phyloP scores from a whole-genome alignment of 2,888 invertebrate species.

The Lysandra bellargus region DNA sequence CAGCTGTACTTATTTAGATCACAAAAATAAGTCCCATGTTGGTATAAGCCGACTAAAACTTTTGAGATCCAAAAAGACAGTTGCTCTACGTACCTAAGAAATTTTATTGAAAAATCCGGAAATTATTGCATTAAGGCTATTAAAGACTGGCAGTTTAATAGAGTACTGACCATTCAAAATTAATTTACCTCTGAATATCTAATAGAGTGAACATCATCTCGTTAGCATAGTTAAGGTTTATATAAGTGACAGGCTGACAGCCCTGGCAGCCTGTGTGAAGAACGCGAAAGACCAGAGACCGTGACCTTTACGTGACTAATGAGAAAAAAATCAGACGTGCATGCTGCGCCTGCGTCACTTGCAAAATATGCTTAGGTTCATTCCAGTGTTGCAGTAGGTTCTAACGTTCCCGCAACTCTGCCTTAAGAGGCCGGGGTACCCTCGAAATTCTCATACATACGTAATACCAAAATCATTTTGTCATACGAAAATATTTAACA shows the following conservation, averaged over 20 bases:
- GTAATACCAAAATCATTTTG: no score
- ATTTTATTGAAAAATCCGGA: no score
- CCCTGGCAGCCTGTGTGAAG: neutral
- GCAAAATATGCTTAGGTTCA: neutral
- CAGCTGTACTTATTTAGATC: no score
- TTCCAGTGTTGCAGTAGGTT: neutral
- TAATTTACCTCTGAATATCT: neutral
- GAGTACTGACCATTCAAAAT: neutral
- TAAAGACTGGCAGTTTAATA: neutral
- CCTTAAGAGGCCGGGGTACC: no score
- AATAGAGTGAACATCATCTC: neutral
- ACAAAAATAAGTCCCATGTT: no score
- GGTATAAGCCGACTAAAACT: no score
- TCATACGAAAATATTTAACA: no score
- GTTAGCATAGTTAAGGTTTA: neutral
- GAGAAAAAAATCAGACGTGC: slow-evolving; percentile 22
- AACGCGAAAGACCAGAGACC: neutral
- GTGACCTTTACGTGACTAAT: slow-evolving; percentile 30
- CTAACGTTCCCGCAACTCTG: no score
- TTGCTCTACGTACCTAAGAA: no score
- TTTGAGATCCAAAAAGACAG: no score
- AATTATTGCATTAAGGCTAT: no score
- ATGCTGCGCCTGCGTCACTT: neutral
- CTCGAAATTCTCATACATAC: no score
- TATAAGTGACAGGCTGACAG: neutral